Evolutionary conservation across 2,888 invertebrate genomes (phyloP).

Genomic region (Tanypteryx hageni): DNA sequence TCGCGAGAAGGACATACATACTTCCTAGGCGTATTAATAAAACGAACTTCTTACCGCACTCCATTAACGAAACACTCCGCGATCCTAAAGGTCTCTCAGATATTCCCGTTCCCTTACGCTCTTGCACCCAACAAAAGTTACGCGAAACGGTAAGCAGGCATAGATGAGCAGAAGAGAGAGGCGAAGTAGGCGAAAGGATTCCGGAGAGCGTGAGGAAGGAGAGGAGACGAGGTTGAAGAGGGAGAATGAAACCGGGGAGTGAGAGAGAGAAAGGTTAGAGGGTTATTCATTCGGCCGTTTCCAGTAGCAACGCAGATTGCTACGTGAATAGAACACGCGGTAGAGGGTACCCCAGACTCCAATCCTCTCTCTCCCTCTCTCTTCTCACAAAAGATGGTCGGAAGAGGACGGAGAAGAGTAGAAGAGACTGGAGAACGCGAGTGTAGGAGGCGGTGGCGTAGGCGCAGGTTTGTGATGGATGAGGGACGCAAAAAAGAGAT

Average conservation of each 20-base stretch:
- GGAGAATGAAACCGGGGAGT: not conserved
- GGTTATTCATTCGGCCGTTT: not conserved
- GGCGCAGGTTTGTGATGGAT: not conserved
- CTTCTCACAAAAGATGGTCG: not conserved
- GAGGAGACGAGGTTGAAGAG: not conserved
- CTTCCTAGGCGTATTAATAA: too few species aligned
- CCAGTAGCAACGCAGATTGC: slow-evolving; percentile 26
- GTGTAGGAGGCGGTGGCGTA: not conserved
- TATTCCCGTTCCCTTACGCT: too few species aligned
- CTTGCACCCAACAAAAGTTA: too few species aligned
- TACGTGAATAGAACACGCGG: slow-evolving; percentile 4
- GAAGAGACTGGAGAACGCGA: not conserved
- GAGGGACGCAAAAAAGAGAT: slow-evolving; percentile 21
- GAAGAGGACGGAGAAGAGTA: not conserved
- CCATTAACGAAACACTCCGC: too few species aligned
- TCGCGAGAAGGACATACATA: too few species aligned
- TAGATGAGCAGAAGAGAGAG: not conserved
- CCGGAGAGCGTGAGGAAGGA: not conserved
- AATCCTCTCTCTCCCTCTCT: not conserved
- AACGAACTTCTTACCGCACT: too few species aligned
- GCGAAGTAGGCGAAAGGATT: not conserved
- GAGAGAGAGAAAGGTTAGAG: not conserved
- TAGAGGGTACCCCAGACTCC: not conserved
- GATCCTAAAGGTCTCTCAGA: too few species aligned
- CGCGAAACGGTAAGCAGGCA: too few species aligned